These are phyloP conservation scores for Columba guinea DNA, from an alignment of 2,797 vertebrate species.

Conservation along the genomic window DNA sequence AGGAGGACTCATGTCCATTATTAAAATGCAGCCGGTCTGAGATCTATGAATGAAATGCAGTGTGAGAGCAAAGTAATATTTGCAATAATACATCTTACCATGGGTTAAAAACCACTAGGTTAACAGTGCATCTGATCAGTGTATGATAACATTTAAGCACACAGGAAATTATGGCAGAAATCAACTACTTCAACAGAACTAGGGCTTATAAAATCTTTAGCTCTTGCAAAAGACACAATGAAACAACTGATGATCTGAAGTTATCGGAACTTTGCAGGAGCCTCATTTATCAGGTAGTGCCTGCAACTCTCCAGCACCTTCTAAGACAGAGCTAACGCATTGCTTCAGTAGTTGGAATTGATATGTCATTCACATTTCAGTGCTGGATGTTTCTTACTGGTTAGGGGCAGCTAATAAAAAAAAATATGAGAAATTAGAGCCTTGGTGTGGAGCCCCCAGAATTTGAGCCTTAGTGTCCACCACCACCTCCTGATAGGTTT, in stretches of 20 bases:
- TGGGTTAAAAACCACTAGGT: not conserved
- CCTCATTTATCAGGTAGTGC: not conserved
- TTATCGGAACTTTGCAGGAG: not conserved
- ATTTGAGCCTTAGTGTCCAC: not conserved
- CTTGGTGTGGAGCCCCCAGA: not conserved
- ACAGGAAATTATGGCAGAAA: not conserved
- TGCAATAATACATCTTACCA: not conserved
- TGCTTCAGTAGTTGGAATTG: not conserved
- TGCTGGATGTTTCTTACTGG: not conserved
- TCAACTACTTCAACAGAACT: not conserved
- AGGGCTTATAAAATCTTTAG: not conserved
- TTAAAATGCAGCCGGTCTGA: not conserved
- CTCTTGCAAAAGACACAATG: not conserved
- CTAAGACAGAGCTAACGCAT: not conserved
- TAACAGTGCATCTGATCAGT: not conserved
- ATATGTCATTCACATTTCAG: not conserved
- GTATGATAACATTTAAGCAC: not conserved
- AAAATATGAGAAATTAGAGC: not conserved
- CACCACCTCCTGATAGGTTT: not conserved
- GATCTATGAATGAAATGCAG: not conserved
- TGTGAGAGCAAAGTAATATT: not conserved
- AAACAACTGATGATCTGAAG: not conserved
- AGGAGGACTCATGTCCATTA: not conserved
- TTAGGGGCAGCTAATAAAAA: not conserved
- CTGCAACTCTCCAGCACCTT: not conserved